Base-by-base conservation (phyloP, 2,113 vertebrate genomes). In the Semnornis frantzii region DNA sequence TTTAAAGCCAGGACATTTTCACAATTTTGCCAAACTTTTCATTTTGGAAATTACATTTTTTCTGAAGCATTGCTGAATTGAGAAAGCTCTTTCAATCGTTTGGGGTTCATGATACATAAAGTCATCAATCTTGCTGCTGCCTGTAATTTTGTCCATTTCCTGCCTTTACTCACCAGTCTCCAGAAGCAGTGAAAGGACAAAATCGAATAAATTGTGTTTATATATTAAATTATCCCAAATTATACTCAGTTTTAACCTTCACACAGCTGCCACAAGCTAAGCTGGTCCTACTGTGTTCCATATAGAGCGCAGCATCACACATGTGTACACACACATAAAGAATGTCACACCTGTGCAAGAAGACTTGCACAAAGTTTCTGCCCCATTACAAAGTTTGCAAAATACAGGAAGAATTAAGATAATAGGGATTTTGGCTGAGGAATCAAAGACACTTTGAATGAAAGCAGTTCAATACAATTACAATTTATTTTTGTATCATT, bases 91-190 rank as follows among this genome's bases (percentile, higher is more conserved):
- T 58, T 42, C 65, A 42, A 81, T 68, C 74, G 82, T 85, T 87
- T 62, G 54, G 30, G 3, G 30, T 83, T 90, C 65, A 69, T 16
- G 90, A 65, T 10, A 44, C 1, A 34, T 4, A 52, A 84, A 76
- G 28, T 52, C 50, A 78, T 50, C 79, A 92, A 79, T 19, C 74
- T 63, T 13, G 12, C 39, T 74, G 52, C 44, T 80, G 58, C 65
- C 57, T 64, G 15, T n/a, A 81, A 77, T 91, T 95, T 85, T 72
- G 66, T 33, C 46, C 34, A 75, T 83, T 89, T 94, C 48, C 87
- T 90, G 62, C 60, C 54, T 83, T 62, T 83, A 17, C 72, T 92
- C 52, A 50, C 4, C 25, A 73, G 55, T 20, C 27, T 73, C 50
- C 75, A 59, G 42, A 89, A 87, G 46, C 39, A 85, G 76, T 9